Conservation (phyloP, 2,797 vertebrate species). For the Todus mexicanus region DNA sequence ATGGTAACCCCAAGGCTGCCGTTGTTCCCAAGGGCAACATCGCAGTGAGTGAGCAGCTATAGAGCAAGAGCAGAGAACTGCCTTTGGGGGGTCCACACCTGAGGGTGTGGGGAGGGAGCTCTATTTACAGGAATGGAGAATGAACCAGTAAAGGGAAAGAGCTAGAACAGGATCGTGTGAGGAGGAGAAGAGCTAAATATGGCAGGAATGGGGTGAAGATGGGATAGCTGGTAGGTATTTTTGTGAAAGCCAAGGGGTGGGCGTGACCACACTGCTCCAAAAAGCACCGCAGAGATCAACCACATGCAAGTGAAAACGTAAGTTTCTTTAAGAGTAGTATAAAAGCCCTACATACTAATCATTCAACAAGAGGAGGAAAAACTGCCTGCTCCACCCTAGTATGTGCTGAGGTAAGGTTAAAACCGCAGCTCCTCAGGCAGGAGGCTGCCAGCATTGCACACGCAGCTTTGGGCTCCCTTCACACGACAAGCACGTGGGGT, state of each 20-base stretch:
- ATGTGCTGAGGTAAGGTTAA: neutral
- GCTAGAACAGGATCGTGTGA: neutral
- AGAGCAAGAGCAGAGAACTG: neutral
- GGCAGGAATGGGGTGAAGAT: neutral
- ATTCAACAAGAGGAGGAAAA: neutral
- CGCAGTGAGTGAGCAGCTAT: neutral
- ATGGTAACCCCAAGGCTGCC: neutral
- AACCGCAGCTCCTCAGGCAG: neutral
- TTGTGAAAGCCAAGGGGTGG: neutral
- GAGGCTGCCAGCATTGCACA: neutral
- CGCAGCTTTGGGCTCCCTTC: neutral
- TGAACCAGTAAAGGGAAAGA: neutral
- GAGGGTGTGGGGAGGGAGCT: neutral
- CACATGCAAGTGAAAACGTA: neutral
- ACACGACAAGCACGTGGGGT: accelerated
- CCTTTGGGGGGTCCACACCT: neutral
- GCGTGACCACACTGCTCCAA: neutral
- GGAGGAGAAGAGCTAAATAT: neutral
- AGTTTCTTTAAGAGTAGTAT: neutral
- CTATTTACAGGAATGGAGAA: neutral
- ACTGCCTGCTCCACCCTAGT: neutral
- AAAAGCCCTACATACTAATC: neutral
- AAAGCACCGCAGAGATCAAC: neutral
- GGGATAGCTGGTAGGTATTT: neutral
- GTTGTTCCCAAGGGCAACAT: accelerated